Conservation (phyloP, 2,888 invertebrate species). For the Pyrocoelia pectoralis region DNA sequence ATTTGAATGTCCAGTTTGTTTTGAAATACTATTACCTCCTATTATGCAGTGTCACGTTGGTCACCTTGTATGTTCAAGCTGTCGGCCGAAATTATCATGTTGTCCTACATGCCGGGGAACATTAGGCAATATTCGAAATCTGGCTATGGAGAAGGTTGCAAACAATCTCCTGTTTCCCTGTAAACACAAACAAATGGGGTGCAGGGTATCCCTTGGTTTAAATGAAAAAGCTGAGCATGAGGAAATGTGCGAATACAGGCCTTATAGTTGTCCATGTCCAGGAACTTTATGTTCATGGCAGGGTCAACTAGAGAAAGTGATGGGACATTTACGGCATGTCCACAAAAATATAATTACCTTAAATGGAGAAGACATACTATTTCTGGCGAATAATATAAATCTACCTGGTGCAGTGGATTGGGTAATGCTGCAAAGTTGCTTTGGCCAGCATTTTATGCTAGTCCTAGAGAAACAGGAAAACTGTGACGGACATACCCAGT, state of each 20-base stretch:
- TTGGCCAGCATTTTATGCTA: slow-evolving; percentile 99
- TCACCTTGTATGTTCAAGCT: slow-evolving; percentile 97
- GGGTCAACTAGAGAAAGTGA: slow-evolving; percentile 96
- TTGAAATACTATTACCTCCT: slow-evolving; percentile 98
- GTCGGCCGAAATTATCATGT: slow-evolving; percentile 94
- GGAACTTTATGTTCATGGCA: slow-evolving; percentile 99
- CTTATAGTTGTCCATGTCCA: slow-evolving; percentile 99
- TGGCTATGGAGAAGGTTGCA: slow-evolving; percentile 99
- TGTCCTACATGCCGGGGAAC: slow-evolving; percentile 99
- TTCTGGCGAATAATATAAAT: slow-evolving; percentile 99
- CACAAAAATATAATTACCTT: slow-evolving; percentile 98
- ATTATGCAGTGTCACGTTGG: slow-evolving; percentile 99
- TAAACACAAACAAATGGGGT: slow-evolving; percentile 96
- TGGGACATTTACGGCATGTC: slow-evolving; percentile 96
- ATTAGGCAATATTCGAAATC: slow-evolving; percentile 94
- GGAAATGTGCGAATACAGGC: slow-evolving; percentile 97
- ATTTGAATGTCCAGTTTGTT: slow-evolving; percentile 97
- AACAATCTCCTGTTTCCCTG: slow-evolving; percentile 99
- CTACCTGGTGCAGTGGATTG: slow-evolving; percentile 99
- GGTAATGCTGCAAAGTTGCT: slow-evolving; percentile 99
- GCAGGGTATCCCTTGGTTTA: slow-evolving; percentile 88
- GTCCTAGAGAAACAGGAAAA: slow-evolving; percentile 99
- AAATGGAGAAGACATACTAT: slow-evolving; percentile 99
- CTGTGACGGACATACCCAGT: slow-evolving; percentile 95
- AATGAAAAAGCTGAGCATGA: slow-evolving; percentile 99